These are phyloP conservation scores for Hypsopygia costalis DNA, from an alignment of 2,888 invertebrate species.

Conservation along the genomic window DNA sequence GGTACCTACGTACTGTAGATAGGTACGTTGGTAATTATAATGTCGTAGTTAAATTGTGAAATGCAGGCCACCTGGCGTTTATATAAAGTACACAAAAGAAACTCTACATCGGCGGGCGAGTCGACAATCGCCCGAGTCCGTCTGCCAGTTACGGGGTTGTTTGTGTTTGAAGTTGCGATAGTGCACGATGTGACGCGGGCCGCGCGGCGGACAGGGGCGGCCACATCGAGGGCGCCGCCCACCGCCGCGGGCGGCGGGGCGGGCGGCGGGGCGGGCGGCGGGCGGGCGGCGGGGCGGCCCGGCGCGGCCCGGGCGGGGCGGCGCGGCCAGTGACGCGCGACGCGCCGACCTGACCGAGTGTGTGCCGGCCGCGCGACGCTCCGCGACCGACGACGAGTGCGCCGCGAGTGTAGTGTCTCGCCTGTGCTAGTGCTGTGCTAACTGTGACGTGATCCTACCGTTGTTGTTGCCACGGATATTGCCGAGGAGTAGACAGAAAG, in stretches of 20 bases:
- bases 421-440: constrained; percentile 12
- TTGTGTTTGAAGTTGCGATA: too few species aligned
- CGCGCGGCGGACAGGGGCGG: constrained; percentile 2
- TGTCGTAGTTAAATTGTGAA: too few species aligned
- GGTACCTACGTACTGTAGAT: too few species aligned
- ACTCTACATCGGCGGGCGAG: too few species aligned
- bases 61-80: too few species aligned
- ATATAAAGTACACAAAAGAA: too few species aligned
- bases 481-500: background rate
- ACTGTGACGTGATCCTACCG: background rate
- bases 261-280: constrained; percentile 7
- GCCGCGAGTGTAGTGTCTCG: too few species aligned
- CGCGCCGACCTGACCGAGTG: constrained; percentile 36
- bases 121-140: too few species aligned
- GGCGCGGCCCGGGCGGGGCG: constrained; percentile 10
- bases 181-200: background rate
- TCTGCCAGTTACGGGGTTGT: too few species aligned
- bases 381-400: constrained; percentile 9
- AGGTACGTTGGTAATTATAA: too few species aligned
- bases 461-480: background rate
- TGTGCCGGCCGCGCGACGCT: constrained; percentile 14
- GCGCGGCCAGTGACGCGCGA: constrained; percentile 43
- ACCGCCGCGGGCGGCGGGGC: constrained; percentile 41
- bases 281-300: constrained; percentile 9
- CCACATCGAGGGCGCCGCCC: constrained; percentile 76